Conservation (phyloP, 2,113 vertebrate genomes). For the Ictalurus furcatus region DNA sequence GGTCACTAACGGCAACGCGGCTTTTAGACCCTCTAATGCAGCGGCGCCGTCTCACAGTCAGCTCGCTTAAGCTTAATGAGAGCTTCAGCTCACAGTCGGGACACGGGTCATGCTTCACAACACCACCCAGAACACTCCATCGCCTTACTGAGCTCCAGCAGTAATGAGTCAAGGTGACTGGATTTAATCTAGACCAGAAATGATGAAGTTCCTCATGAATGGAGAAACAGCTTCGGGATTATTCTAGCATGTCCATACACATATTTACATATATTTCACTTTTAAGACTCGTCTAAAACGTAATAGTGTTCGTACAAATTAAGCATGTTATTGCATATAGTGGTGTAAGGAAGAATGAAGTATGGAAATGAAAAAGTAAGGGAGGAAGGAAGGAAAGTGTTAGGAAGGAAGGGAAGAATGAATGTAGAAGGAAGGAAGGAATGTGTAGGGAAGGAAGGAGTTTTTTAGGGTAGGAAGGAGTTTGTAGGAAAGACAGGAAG, state of each 20-base stretch:
- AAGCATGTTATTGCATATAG: background rate
- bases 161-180: background rate
- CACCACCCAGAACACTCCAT: background rate
- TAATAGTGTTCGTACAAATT: background rate
- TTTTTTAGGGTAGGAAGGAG: background rate
- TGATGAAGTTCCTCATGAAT: conserved; percentile 1
- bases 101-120: conserved; percentile 17
- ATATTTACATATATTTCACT: background rate
- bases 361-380: background rate
- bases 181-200: background rate
- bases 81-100: conserved; percentile 1
- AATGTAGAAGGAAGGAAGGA: background rate
- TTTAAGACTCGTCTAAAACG: background rate
- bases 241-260: background rate
- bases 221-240: background rate
- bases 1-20: conserved; percentile 49
- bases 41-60: background rate
- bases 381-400: background rate
- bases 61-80: conserved; percentile 33
- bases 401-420: background rate
- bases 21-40: conserved; percentile 45
- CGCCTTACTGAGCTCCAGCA: background rate
- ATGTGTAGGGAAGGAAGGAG: background rate
- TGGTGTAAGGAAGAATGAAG: background rate
- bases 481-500: background rate